A percentile compares a stretch with the other conserved stretches of the same genome.
Conservation (phyloP, 2,113 vertebrate species). For the Muntiacus reevesi region DNA sequence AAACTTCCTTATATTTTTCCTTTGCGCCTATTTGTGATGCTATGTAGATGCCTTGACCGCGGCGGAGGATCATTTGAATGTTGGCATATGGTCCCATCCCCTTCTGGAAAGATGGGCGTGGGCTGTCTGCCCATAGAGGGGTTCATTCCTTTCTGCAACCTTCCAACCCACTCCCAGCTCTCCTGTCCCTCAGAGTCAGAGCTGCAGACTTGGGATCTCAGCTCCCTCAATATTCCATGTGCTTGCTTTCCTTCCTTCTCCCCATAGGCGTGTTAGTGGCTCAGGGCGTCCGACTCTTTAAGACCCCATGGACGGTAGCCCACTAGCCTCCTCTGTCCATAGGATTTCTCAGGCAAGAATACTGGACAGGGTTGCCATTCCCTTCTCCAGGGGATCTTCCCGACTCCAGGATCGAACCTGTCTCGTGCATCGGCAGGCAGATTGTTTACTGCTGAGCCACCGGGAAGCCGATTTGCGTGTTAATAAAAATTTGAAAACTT, state of each 20-base stretch:
- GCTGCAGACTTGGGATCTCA: neutral
- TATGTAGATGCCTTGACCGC: neutral
- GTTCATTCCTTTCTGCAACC: neutral
- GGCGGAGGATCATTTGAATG: neutral
- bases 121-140: neutral
- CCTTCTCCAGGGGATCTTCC: neutral
- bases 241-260: neutral
- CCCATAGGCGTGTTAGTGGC: fast-evolving
- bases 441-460: neutral
- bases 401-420: neutral
- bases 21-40: neutral
- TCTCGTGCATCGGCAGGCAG: neutral
- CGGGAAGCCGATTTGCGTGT: neutral
- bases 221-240: fast-evolving
- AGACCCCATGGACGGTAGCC: neutral
- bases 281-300: fast-evolving
- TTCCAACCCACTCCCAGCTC: neutral
- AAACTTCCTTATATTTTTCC: neutral
- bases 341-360: neutral
- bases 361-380: neutral
- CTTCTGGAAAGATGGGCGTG: fast-evolving
- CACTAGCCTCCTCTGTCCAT: neutral
- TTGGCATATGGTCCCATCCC: neutral
- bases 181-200: fast-evolving
- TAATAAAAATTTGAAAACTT: neutral